Evolutionary conservation across 1,140 invertebrate species (phyloP), one percentile per base, ranked within the genome.

Genomic region (Bradynema listronoti): DNA sequence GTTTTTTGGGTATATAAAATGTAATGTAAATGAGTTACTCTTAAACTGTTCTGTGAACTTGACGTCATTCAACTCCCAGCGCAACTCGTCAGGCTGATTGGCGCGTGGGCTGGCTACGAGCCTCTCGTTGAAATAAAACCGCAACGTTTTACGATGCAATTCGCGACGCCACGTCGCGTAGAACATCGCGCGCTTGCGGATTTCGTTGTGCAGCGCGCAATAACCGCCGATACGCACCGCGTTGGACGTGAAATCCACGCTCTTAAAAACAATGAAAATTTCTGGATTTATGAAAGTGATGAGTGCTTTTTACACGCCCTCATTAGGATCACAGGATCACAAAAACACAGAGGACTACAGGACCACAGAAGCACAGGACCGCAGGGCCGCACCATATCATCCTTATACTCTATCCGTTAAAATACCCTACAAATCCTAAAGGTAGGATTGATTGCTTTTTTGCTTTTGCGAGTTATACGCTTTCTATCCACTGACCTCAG

Each of bases 121-220:
- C 1, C 47, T 27, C 30, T 61, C 58, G 9, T 33, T 19, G 30
- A 61, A 61, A n/a, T 34, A 22, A 22, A 61, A 63, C 22, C 33
- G 3, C 1, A 61, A 27, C 5, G 39, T 39, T 56, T 61, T 64
- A 27, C 47, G 14, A 14, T 60, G n/a, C 7, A 22, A 30, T 42
- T 27, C 33, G 9, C 47, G 22, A 11, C 39, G 47, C 61, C 61
- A 63, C n/a, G 36, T 39, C 19, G 61, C 61, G n/a, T 64, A 22
- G 2, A 63, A 4, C 27, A 56, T 33, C 0, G 61, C 9, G 39
- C 54, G 49, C 24, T 63, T 63, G 30, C 36, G 41, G 19, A 63
- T 50, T 64, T 63, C 61, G 42, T 63, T 63, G 25, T 67, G 63
- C 5, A 63, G 14, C 11, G 61, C 61, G 32, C 61, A 63, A 39